Conservation (phyloP, 2,113 vertebrate genomes). For the Heterotilapia buettikoferi region DNA sequence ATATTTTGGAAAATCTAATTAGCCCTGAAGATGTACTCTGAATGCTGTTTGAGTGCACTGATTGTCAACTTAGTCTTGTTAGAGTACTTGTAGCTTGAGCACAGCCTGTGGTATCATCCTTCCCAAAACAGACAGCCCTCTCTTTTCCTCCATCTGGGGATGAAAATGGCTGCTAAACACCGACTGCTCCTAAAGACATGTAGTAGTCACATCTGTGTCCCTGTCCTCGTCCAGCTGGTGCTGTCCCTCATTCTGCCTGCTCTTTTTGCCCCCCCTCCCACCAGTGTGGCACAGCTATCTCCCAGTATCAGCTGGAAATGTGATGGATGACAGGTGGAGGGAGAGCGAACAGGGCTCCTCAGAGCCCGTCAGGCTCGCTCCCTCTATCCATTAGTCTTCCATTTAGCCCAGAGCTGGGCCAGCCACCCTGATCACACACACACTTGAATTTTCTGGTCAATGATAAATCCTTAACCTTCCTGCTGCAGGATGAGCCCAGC, state of each 20-base stretch:
- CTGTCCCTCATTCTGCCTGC: background rate
- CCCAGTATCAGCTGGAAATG: conserved; percentile 58
- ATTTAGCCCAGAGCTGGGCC: conserved; percentile 52
- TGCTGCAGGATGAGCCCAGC: conserved; percentile 20
- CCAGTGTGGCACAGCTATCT: conserved; percentile 60
- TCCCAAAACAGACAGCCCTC: background rate
- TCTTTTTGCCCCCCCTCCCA: background rate
- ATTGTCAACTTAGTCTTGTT: background rate
- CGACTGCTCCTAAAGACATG: background rate
- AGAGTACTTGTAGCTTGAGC: background rate
- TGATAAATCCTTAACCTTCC: conserved; percentile 47
- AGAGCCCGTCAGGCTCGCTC: conserved; percentile 65
- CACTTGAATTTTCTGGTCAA: conserved; percentile 60
- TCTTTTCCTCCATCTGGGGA: background rate
- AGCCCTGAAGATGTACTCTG: background rate
- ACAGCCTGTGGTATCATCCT: background rate
- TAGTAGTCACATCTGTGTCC: background rate
- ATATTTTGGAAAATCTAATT: background rate
- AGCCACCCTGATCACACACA: conserved; percentile 57
- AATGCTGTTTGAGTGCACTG: background rate
- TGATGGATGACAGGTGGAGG: conserved; percentile 66
- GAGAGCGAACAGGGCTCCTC: conserved; percentile 61
- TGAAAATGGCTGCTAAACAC: background rate
- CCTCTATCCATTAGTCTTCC: conserved; percentile 66
- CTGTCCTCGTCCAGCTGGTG: conserved; percentile 8